A percentile compares a stretch with the other conserved stretches of the same genome.
These are phyloP conservation scores for Paramacrobiotus metropolitanus DNA, from an alignment of 1,140 invertebrate genomes.

Conservation along the genomic window DNA sequence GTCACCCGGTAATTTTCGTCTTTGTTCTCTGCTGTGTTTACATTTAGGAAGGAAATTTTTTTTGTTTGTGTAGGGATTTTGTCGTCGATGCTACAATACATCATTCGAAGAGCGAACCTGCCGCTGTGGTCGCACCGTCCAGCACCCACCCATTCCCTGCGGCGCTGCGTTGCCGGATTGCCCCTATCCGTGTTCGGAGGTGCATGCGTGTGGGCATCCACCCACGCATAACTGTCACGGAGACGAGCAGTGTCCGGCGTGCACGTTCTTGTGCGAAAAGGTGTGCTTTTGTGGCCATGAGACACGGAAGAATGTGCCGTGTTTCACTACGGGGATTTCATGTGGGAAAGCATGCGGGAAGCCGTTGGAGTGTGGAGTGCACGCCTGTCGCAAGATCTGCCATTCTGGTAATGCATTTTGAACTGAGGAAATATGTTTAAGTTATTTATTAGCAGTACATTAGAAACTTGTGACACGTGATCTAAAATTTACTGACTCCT, in stretches of 20 bases:
- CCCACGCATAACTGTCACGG: constrained; percentile 51
- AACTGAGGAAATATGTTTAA: too few relatives aligned
- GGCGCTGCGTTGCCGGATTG: constrained; percentile 61
- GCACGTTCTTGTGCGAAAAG: constrained; percentile 61
- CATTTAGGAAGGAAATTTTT: too few relatives aligned
- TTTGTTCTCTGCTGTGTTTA: too few relatives aligned
- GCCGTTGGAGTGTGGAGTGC: constrained; percentile 44
- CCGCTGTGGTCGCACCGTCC: constrained; percentile 58
- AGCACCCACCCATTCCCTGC: constrained; percentile 70
- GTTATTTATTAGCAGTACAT: too few relatives aligned
- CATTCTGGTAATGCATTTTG: constrained; percentile 45
- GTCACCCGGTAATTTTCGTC: too few relatives aligned
- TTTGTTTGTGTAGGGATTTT: too few relatives aligned
- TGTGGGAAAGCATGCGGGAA: constrained; percentile 66
- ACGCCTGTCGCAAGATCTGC: constrained; percentile 47
- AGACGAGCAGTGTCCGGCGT: constrained; percentile 59
- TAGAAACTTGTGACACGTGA: too few relatives aligned
- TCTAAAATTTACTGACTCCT: too few relatives aligned
- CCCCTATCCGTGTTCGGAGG: constrained; percentile 42
- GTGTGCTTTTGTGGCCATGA: constrained; percentile 72
- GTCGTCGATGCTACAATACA: constrained; percentile 49
- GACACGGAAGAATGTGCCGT: constrained; percentile 61
- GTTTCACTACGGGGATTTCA: constrained; percentile 59
- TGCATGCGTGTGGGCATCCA: constrained; percentile 53
- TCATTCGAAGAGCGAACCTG: constrained; percentile 69